Base-by-base conservation (phyloP, 1,140 invertebrate genomes). In the Mya arenaria region DNA sequence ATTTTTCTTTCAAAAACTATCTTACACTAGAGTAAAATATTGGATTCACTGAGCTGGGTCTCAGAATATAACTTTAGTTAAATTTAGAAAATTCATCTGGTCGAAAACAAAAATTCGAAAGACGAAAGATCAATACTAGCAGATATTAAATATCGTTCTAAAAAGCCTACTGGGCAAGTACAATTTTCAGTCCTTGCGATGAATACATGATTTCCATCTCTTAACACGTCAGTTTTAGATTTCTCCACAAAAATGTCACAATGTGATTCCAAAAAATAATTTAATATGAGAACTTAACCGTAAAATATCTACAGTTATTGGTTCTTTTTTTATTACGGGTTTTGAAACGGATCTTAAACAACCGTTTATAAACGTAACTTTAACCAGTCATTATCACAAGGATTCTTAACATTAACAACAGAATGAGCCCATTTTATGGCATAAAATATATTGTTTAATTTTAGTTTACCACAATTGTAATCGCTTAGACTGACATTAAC, bases 21-120 rank as follows among this genome's bases (percentile, higher is more conserved):
- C 72, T 39, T 23, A 52, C 44, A 19, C 30, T 71, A 34, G 66
- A 58, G 32, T 81, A 81, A 44, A 37, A 71, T 4, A 81, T 17
- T 19, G 66, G 25, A 28, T 68, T 34, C 13, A 13, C 23, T 13
- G 23, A 3, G 3, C 23, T 32, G 23, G 23, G 13, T 41, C 63
- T 56, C 8, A 56, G 39, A 3, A 34, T 15, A 30, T 32, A 34
- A 52, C 1, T n/a, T 4, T 52, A 48, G 19, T 10, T 48, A 48
- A 10, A 13, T 68, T 68, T 66, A 39, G 62, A 34, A 37, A 34
- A 68, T 4, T 4, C 10, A 4, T 68, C 34, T 30, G 44, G 32
- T 30, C 65, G 19, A 68, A 79, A n/a, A 79, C 8, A 79, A 65
- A 68, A 52, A 52, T 25, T 56, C 48, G 13, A 25, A 28, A 34